Evolutionary conservation across 1,140 invertebrate genomes (phyloP).

Genomic region (Cherax quadricarinatus): DNA sequence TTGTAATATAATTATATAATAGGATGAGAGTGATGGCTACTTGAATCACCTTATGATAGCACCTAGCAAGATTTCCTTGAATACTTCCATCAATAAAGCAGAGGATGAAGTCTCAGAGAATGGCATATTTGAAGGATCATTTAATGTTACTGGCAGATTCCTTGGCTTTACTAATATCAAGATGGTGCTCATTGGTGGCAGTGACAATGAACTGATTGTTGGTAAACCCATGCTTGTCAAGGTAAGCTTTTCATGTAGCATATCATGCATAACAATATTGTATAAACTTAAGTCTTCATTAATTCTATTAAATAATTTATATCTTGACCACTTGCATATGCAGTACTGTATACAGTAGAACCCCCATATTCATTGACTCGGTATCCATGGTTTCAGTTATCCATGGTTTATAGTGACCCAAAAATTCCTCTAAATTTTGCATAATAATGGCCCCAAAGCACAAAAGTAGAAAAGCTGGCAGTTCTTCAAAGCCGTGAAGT

Average conservation of each 20-base stretch:
- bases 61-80: slow-evolving; percentile 39
- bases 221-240: slow-evolving; percentile 78
- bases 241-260: slow-evolving; percentile 75
- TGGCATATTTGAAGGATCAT: slow-evolving; percentile 71
- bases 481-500: too few relatives aligned
- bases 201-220: slow-evolving; percentile 67
- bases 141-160: slow-evolving; percentile 82
- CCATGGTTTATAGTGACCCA: too few relatives aligned
- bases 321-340: too few relatives aligned
- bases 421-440: too few relatives aligned
- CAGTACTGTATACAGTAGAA: too few relatives aligned
- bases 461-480: too few relatives aligned
- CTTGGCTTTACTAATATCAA: slow-evolving; percentile 80
- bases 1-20: background rate
- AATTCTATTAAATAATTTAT: too few relatives aligned
- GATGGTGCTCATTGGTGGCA: slow-evolving; percentile 73
- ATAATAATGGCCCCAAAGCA: too few relatives aligned
- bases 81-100: background rate
- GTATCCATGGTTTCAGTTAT: too few relatives aligned
- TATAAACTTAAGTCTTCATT: background rate
- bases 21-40: slow-evolving; percentile 52
- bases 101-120: slow-evolving; percentile 11
- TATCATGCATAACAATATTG: slow-evolving; percentile 58
- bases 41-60: slow-evolving; percentile 48
- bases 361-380: too few relatives aligned